phyloP scores from a whole-genome alignment of 1,140 invertebrate species.

The Atta colombica region DNA sequence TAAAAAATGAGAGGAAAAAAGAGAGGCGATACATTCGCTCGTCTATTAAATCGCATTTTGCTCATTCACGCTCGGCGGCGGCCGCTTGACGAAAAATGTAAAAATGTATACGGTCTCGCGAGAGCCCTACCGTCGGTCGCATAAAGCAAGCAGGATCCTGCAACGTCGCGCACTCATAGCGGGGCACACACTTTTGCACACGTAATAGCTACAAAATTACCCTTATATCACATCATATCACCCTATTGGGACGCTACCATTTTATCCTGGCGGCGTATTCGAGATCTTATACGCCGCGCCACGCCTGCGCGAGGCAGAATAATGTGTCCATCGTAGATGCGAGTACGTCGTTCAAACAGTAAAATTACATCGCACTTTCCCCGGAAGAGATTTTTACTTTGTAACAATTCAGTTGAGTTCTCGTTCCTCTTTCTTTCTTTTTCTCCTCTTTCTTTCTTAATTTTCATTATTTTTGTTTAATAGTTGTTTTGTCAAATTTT shows the following conservation, averaged over 20 bases:
- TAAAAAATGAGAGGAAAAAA: background rate
- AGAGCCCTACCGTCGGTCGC: background rate
- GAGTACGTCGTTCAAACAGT: conserved; percentile 11
- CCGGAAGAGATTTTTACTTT: conserved; percentile 44
- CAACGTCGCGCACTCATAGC: background rate
- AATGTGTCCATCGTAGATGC: conserved; percentile 1
- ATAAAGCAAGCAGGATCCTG: conserved; percentile 7
- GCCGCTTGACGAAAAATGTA: conserved; percentile 35
- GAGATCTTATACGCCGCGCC: background rate
- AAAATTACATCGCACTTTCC: conserved; percentile 24
- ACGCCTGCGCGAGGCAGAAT: background rate
- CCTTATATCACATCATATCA: conserved; percentile 25
- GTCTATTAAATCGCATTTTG: conserved; percentile 43
- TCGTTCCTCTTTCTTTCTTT: background rate
- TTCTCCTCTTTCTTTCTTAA: background rate
- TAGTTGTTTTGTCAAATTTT: too few relatives aligned
- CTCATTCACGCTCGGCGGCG: conserved; percentile 6
- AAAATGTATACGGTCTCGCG: conserved; percentile 23
- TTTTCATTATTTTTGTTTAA: too few relatives aligned
- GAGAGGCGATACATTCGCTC: conserved; percentile 15
- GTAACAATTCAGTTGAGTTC: background rate
- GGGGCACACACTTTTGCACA: conserved; percentile 16
- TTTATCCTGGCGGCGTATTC: conserved; percentile 45
- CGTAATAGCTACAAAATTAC: conserved; percentile 51
- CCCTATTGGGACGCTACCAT: conserved; percentile 46